Base-by-base conservation (phyloP, 2,888 invertebrate genomes). In the Prosopocoilus inquinatus region DNA sequence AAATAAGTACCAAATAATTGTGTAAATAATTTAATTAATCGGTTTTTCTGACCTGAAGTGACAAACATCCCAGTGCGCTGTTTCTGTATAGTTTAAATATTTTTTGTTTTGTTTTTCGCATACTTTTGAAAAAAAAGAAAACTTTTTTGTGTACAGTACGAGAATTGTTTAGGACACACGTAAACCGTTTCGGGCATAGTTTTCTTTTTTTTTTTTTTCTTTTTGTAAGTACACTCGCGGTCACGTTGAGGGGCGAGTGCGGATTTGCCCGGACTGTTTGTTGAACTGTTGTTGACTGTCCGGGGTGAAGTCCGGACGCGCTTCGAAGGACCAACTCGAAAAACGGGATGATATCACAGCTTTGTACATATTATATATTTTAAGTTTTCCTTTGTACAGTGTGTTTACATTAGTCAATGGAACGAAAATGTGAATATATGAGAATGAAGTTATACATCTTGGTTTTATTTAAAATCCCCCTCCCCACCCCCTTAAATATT, bases 401-500 rank as follows among this genome's bases (percentile, higher is more conserved):
- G 75, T 76, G 77, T 76, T 73, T 75, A 74, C 69, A 73, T 74
- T 76, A 77, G 76, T 76, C 72, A 75, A 73, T 76, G 76, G 75
- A 75, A 72, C 73, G 74, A 75, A 74, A 73, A 71, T 76, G 76
- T 76, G 75, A 76, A 76, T 76, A 76, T 77, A 76, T 73, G 73
- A 76, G 72, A 74, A 74, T 76, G 73, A 73, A 76, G 75, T 76
- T 77, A 67, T 58, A 44, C 58, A 57, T 56, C 62, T 64, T 65
- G 64, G 57, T 65, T 67, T 67, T 57, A 41, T 49, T 57, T 53
- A 3, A 41, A 15, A 15, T 13, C 15, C 13, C 9, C 13, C 13
- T 13, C 41, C 41, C 20, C 20, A 2, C 20, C 20, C 20, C 20
- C 20, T 7, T 28, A 28, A 28, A 28, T 28, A 28, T 28, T 5